phyloP scores from a whole-genome alignment of 1,140 invertebrate genomes.

The silkworm (Bombyx mori) region DNA sequence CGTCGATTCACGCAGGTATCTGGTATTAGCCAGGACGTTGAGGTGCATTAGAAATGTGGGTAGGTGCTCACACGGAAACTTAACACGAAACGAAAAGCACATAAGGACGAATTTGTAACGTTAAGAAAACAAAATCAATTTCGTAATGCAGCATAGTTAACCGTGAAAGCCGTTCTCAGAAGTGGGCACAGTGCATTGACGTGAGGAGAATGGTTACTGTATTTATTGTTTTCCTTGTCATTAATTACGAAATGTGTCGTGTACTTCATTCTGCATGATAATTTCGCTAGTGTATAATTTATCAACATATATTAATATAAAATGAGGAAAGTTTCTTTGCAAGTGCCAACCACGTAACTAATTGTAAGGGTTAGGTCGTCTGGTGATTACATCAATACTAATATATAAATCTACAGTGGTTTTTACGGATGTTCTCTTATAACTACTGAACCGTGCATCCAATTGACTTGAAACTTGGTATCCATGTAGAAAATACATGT shows the following conservation, averaged over 20 bases:
- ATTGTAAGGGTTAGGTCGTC: no score
- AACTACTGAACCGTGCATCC: no score
- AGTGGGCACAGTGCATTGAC: slow-evolving; percentile 25
- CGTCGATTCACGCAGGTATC: slow-evolving; percentile 16
- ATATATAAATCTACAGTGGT: no score
- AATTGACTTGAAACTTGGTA: no score
- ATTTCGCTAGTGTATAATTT: slow-evolving; percentile 7
- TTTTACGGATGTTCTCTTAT: no score
- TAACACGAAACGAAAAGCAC: slow-evolving; percentile 8
- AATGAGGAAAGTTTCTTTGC: slow-evolving; percentile 5
- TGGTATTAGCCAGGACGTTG: slow-evolving; percentile 10
- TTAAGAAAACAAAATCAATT: slow-evolving; percentile 29
- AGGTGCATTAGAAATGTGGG: slow-evolving; percentile 22
- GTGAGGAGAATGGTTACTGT: slow-evolving; percentile 34
- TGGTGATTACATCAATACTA: no score
- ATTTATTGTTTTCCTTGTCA: slow-evolving; percentile 22
- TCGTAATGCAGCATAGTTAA: slow-evolving; percentile 33
- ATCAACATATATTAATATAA: slow-evolving; percentile 10
- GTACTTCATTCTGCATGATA: slow-evolving; percentile 14
- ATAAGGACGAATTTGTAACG: slow-evolving; percentile 8
- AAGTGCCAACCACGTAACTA: slow-evolving; percentile 8
- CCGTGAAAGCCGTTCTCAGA: slow-evolving; percentile 54
- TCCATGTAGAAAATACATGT: no score
- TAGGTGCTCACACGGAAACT: slow-evolving; percentile 6
- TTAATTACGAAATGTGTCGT: slow-evolving; percentile 20